phyloP scores from a whole-genome alignment of 2,797 vertebrate genomes.

The Florisuga fusca region DNA sequence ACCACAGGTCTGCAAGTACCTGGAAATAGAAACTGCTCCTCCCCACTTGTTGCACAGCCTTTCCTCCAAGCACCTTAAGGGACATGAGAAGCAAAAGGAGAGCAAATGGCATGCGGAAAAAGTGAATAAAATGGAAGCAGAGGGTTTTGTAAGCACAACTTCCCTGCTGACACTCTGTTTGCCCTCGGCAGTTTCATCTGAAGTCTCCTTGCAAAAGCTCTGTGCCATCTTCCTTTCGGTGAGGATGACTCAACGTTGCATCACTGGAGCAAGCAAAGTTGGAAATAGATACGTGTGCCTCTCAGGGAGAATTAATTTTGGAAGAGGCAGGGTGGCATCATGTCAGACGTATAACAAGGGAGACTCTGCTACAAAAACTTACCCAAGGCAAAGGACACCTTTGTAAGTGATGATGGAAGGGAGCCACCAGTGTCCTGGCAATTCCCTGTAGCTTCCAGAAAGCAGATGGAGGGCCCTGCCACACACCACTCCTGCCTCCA shows the following conservation, averaged over 20 bases:
- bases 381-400: neutral
- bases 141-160: neutral
- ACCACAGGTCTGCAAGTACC: neutral
- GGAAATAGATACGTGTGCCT: neutral
- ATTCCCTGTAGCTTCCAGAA: neutral
- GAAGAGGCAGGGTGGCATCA: neutral
- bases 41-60: neutral
- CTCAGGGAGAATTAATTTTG: neutral
- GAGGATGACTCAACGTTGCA: neutral
- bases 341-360: neutral
- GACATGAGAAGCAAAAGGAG: rapidly evolving
- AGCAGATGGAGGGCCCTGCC: neutral
- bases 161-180: rapidly evolving
- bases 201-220: neutral
- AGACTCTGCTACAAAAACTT: neutral
- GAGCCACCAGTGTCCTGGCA: neutral
- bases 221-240: neutral
- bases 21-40: neutral
- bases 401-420: neutral
- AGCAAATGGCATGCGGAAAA: neutral
- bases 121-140: neutral
- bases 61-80: neutral
- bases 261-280: neutral
- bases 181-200: neutral
- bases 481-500: neutral